These are phyloP conservation scores for Quadriops clusia DNA, from an alignment of 2,888 invertebrate species.

Conservation along the genomic window DNA sequence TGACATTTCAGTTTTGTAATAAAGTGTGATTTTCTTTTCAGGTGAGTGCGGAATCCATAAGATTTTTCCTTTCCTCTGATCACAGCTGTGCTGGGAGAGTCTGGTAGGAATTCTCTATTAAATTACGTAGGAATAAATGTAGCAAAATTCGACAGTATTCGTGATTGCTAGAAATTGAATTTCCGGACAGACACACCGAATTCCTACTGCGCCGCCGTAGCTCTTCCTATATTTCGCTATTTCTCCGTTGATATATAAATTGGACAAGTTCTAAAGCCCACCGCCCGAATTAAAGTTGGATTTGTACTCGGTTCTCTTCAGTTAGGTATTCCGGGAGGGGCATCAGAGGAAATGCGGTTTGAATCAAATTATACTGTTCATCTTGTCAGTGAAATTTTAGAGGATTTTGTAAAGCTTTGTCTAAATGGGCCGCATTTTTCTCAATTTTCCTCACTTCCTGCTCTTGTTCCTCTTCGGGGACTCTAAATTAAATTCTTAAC, in stretches of 20 bases:
- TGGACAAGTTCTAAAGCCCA: constrained; percentile 27
- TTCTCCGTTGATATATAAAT: constrained; percentile 24
- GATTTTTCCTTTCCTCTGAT: too few species aligned
- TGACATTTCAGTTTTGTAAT: too few species aligned
- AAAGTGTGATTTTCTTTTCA: too few species aligned
- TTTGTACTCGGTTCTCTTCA: constrained; percentile 25
- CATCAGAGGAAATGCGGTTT: constrained; percentile 26
- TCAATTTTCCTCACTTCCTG: too few species aligned
- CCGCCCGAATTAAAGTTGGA: constrained; percentile 29
- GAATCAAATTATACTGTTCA: constrained; percentile 32
- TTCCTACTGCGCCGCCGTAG: constrained; percentile 12
- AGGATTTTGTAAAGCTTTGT: constrained; percentile 29
- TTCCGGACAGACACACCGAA: constrained; percentile 12
- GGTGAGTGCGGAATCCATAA: too few species aligned
- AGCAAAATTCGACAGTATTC: too few species aligned
- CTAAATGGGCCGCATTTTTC: constrained; percentile 17
- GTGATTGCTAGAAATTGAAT: too few species aligned
- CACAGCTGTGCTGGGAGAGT: too few species aligned
- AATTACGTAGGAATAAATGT: too few species aligned
- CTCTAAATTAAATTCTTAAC: too few species aligned
- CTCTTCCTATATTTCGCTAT: constrained; percentile 20
- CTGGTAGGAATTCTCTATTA: too few species aligned
- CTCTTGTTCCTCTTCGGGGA: too few species aligned
- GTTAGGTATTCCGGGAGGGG: constrained; percentile 25
- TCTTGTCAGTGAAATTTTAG: constrained; percentile 29